Evolutionary conservation across 1,140 invertebrate genomes (phyloP).

Genomic region (Solenopsis invicta): DNA sequence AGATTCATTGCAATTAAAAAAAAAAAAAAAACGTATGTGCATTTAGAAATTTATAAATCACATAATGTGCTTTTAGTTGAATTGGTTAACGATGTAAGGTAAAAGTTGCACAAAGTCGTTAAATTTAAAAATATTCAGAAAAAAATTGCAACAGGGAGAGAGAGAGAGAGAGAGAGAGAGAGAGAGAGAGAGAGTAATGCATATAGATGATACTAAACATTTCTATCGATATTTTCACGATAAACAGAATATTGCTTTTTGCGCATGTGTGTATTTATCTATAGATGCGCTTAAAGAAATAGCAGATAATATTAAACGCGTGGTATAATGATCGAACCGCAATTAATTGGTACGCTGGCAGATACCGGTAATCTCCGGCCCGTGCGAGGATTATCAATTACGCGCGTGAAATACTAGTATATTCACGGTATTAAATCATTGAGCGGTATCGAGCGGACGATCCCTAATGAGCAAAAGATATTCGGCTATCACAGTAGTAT

Average conservation of each 20-base stretch:
- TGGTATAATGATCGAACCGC: constrained; percentile 67
- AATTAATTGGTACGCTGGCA: constrained; percentile 69
- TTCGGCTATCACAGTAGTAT: constrained; percentile 53
- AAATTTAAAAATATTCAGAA: not conserved
- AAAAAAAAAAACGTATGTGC: constrained; percentile 37
- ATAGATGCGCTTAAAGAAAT: constrained; percentile 1
- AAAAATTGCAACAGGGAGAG: not conserved
- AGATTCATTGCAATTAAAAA: constrained; percentile 4
- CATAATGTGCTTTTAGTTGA: not conserved
- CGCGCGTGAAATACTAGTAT: constrained; percentile 70
- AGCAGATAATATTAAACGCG: constrained; percentile 64
- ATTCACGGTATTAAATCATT: constrained; percentile 68
- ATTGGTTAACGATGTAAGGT: not conserved
- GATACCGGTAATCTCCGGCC: constrained; percentile 69
- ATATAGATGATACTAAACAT: not conserved
- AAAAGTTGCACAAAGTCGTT: not conserved
- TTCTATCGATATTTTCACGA: not conserved
- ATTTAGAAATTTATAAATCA: constrained; percentile 7
- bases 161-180: too few relatives aligned
- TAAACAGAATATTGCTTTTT: not conserved
- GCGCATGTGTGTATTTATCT: constrained; percentile 49
- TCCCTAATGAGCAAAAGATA: constrained; percentile 72
- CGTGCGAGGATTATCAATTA: constrained; percentile 74
- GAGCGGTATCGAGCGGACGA: constrained; percentile 52
- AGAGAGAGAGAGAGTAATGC: too few relatives aligned